These are phyloP conservation scores for Drosophila emarginata DNA, from an alignment of 2,888 invertebrate species.

Conservation along the genomic window DNA sequence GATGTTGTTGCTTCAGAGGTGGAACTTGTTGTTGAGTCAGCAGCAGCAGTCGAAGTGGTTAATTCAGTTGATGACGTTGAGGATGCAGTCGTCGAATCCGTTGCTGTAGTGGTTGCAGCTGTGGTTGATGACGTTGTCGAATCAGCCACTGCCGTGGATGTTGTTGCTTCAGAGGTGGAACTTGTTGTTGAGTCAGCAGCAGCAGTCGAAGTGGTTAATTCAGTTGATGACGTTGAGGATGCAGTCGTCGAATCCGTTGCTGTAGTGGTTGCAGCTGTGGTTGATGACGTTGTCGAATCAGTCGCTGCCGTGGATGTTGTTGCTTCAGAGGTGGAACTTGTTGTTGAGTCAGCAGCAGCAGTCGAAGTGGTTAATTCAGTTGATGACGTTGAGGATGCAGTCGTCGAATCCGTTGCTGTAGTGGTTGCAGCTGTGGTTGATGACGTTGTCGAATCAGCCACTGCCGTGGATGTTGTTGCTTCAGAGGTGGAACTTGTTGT, in stretches of 20 bases:
- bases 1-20: not conserved
- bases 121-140: not conserved
- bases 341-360: too few relatives aligned
- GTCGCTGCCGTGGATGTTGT: not conserved
- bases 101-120: too few relatives aligned
- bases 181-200: not conserved
- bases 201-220: not conserved
- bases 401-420: not conserved
- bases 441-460: too few relatives aligned
- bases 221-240: not conserved
- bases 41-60: not conserved
- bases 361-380: not conserved
- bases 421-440: not conserved
- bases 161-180: not conserved
- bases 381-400: not conserved
- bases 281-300: not conserved
- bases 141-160: not conserved
- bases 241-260: not conserved
- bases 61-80: not conserved
- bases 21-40: not conserved
- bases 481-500: too few relatives aligned
- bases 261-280: not conserved
- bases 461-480: not conserved
- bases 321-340: not conserved
- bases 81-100: too few relatives aligned